These are phyloP conservation scores for Penaeus chinensis DNA, from an alignment of 1,140 invertebrate genomes.

Conservation along the genomic window DNA sequence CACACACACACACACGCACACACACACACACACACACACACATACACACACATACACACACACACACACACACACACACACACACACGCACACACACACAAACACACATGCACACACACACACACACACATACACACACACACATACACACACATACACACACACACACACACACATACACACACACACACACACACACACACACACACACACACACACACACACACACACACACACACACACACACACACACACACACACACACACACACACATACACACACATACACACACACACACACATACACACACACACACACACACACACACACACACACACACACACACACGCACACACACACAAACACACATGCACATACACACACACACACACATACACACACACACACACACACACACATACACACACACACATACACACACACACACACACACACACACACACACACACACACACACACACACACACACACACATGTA, in stretches of 20 bases:
- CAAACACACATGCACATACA: too few relatives aligned
- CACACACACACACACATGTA: too few relatives aligned
- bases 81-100: not conserved
- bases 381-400: too few relatives aligned
- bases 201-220: not conserved
- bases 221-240: not conserved
- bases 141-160: too few relatives aligned
- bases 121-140: constrained; percentile 8
- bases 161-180: not conserved
- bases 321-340: too few relatives aligned
- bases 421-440: too few relatives aligned
- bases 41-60: constrained; percentile 1
- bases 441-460: too few relatives aligned
- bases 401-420: too few relatives aligned
- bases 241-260: not conserved
- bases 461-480: too few relatives aligned
- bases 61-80: not conserved
- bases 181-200: not conserved
- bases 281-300: too few relatives aligned
- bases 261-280: not conserved
- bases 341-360: too few relatives aligned
- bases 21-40: not conserved
- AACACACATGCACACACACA: not conserved
- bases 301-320: too few relatives aligned
- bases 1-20: not conserved